These are phyloP conservation scores for Caenorhabditis sp. DNA, from an alignment of 2,888 invertebrate species.

Conservation along the genomic window DNA sequence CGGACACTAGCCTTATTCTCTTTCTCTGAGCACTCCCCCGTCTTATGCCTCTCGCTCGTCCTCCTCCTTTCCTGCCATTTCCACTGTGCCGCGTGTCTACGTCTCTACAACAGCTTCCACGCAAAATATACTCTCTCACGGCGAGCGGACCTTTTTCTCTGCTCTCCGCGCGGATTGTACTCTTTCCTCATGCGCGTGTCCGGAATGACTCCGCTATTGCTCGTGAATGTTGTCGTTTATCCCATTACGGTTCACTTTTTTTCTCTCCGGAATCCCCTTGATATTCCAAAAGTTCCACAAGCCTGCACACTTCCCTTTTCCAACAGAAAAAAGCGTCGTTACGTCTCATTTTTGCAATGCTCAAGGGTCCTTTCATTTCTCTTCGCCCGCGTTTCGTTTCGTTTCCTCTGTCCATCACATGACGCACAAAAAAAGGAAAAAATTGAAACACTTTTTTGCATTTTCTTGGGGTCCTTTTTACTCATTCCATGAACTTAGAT, in stretches of 20 bases:
- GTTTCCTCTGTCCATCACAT: conserved; percentile 13
- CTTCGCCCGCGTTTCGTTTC: neutral
- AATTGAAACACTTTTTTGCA: conserved; percentile 3
- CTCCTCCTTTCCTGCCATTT: conserved; percentile 19
- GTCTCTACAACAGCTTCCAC: conserved; percentile 27
- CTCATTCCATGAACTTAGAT: too few relatives aligned
- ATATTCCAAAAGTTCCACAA: neutral
- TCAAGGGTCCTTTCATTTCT: conserved; percentile 14
- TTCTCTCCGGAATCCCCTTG: conserved; percentile 13
- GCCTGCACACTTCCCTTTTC: conserved; percentile 2
- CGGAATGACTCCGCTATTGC: conserved; percentile 38
- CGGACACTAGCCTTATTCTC: conserved; percentile 49
- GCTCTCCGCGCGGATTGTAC: conserved; percentile 47
- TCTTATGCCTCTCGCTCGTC: conserved; percentile 10
- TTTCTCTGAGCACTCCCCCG: neutral
- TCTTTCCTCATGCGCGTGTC: conserved; percentile 29
- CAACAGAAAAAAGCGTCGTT: conserved; percentile 15
- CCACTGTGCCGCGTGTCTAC: conserved; percentile 21
- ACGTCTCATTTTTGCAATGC: conserved; percentile 23
- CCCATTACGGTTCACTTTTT: conserved; percentile 50
- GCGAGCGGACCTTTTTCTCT: conserved; percentile 37
- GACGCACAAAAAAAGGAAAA: neutral
- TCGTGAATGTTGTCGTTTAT: conserved; percentile 36
- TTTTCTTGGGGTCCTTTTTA: neutral
- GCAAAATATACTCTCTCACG: too few relatives aligned